Base-by-base conservation (phyloP, 2,888 invertebrate genomes). In the Acrocyrtus sp. region DNA sequence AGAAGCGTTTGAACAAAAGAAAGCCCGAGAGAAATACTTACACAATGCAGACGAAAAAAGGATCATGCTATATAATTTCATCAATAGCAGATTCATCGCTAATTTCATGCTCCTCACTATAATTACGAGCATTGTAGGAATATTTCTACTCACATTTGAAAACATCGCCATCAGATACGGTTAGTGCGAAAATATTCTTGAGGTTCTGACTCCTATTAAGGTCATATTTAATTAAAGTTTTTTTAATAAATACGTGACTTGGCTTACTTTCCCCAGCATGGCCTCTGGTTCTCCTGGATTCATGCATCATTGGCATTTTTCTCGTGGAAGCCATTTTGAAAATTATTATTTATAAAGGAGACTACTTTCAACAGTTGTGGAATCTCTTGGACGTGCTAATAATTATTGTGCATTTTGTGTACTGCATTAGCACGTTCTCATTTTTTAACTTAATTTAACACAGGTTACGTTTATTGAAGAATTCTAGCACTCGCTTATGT, bases 251-350 rank as follows among this genome's bases (percentile, higher is more conserved):
- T 43, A 41, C 17, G 12, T 21, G 27, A 21, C 39, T 56, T 48
- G 15, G 10, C 47, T 22, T 34, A 29, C 4, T 1, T 27, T 21
- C 63, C 70, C 2, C 45, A 80, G 80, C 65, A 0, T 78, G 63
- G 58, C 66, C 73, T 1, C 39, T 80, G 1, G 51, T 75, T n/a
- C 53, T 80, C 0, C 8, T 76, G 69, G 80, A 80, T 34, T 58
- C 75, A 8, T 72, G 77, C 21, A 76, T 80, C 15, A 78, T 80
- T 27, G 78, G 76, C 10, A 72, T 80, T 17, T 80, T 80, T 51
- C 50, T 80, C 10, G 75, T 76, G 19, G 80, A 80, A 72, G 80
- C 80, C 2, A 57, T 65, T 4, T 48, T 78, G n/a, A 80, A 80
- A 61, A 76, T 80, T 24, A 41, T 60, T 1, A 78, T 80, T 43